Percentiles rank a stretch among this genome's conserved stretches.
phyloP scores from a whole-genome alignment of 2,888 invertebrate species.

The Hirtodrosophila alboralis region DNA sequence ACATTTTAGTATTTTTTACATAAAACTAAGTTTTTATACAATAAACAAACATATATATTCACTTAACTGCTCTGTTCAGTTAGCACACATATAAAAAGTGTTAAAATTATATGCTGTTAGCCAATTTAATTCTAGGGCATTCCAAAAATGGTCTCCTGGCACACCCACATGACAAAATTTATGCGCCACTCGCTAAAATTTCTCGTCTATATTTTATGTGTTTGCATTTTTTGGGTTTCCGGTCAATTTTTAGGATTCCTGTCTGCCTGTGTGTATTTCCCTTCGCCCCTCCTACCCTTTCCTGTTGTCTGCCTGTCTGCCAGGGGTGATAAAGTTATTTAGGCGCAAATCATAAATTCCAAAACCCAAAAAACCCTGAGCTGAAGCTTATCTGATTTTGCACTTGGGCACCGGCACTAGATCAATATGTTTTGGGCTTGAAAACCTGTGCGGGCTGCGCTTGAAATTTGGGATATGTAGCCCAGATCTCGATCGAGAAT shows the following conservation, averaged over 20 bases:
- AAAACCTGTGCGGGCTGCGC: slow-evolving; percentile 55
- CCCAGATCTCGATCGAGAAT: slow-evolving; percentile 28
- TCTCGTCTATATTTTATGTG: slow-evolving; percentile 76
- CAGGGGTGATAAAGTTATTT: slow-evolving; percentile 80
- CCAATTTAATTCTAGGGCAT: slow-evolving; percentile 18
- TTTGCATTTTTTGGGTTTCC: slow-evolving; percentile 68
- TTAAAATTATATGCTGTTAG: slow-evolving; percentile 2
- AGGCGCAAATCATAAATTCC: slow-evolving; percentile 82
- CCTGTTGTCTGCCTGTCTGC: slow-evolving; percentile 30
- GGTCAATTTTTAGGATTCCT: slow-evolving; percentile 46
- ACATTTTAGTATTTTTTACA: too few relatives aligned
- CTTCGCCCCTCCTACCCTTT: slow-evolving; percentile 14
- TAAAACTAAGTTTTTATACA: too few relatives aligned
- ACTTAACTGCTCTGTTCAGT: too few relatives aligned
- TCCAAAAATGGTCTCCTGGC: slow-evolving; percentile 27
- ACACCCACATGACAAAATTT: slow-evolving; percentile 54
- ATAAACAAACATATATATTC: too few relatives aligned
- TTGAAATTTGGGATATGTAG: slow-evolving; percentile 24
- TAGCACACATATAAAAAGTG: too few relatives aligned
- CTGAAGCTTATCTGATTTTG: slow-evolving; percentile 77
- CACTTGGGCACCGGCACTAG: slow-evolving; percentile 71
- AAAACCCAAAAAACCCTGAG: slow-evolving; percentile 46
- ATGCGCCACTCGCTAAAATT: slow-evolving; percentile 51
- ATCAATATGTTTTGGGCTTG: slow-evolving; percentile 63
- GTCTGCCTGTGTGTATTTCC: slow-evolving; percentile 3